Evolutionary conservation across 2,888 invertebrate genomes (phyloP), one percentile per base, ranked within the genome.

Genomic region (Apodemia duryi): DNA sequence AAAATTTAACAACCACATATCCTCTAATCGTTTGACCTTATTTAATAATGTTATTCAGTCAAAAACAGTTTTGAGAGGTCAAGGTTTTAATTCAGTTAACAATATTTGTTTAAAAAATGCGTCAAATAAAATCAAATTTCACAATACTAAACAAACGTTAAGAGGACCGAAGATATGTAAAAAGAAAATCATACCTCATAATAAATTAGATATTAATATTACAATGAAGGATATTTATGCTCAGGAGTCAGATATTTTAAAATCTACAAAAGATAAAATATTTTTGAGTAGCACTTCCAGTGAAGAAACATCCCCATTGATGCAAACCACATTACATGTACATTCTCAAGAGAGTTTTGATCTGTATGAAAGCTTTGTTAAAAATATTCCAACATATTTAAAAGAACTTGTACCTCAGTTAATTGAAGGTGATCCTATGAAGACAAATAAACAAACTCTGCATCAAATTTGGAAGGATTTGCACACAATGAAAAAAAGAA

Each of bases 21-120:
- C 57, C 2, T 60, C 32, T 35, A 32, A 60, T 2, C 57, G 57
- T 60, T 32, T 60, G 35, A 60, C 57, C 13, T 60, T 60, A 65
- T 29, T 28, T 38, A 65, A 65, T 35, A 65, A 52, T 6, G 41
- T 43, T 61, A 41, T 65, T 41, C 61, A 38, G n/a, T 61, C 61
- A 28, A 51, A 65, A 61, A 61, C 51, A 28, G 41, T 60, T 61
- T n/a, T 51, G 21, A 65, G 65, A 52, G n/a, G 57, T 35, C 57
- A 60, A 13, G 57, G 35, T 57, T 32, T 57, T 13, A 35, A 60
- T 60, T 60, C 57, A 35, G 57, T 32, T 57, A 57, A 13, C n/a
- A 60, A 57, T 32, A 32, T 60, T 2, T 60, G 6, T 32, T 7
- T 60, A n/a, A 60, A 60, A 32, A 32, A 60, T 2, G 32, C 32